Evolutionary conservation across 2,888 invertebrate genomes (phyloP), one percentile per base, ranked within the genome.

Genomic region (Calliopum simillimum): DNA sequence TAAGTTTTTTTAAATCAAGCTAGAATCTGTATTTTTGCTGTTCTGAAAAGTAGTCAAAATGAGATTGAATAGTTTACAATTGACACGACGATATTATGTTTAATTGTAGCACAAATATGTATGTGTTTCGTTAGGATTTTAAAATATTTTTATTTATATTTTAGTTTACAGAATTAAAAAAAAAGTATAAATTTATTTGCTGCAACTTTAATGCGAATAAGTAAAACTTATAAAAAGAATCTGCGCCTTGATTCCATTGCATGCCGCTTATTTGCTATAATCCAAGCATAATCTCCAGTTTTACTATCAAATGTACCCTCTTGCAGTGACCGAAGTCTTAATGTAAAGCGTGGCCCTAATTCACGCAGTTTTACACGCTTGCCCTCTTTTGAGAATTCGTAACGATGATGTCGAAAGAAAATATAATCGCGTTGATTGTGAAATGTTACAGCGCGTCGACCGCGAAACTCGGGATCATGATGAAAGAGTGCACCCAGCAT

Each of bases 361-460:
- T 99, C 99, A 69, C 94, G 91, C 47, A 99, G 88, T 78, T 89
- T 91, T 0, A 92, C 91, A 19, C 89, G 89, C 79, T 91, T 91
- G 0, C 92, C 92, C 71, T 95, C 93, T 68, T 91, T 89, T 75
- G 95, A 93, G 86, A 98, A 97, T 81, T 96, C 94, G 85, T 98
- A 97, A 91, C 97, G 91, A 86, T 99, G 98, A 87, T 99, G 98
- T 70, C 99, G 91, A 85, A 99, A 98, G 88, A 99, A 99, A 79
- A 99, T 96, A 84, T 95, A 99, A 88, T 99, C 99, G 71, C 99
- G 89, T 86, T 99, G 99, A 88, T 99, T 99, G 87, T 99, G 99
- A 85, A 99, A 98, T 43, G 99, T 98, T 73, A 97, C 96, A 0
- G 93, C 96, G 73, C 98, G 89, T 4, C 97, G 89, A 0, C 99